Percentiles rank a stretch among this genome's conserved stretches.
Evolutionary conservation across 1,140 invertebrate genomes (phyloP).

Genomic region (Acromyrmex heyeri): DNA sequence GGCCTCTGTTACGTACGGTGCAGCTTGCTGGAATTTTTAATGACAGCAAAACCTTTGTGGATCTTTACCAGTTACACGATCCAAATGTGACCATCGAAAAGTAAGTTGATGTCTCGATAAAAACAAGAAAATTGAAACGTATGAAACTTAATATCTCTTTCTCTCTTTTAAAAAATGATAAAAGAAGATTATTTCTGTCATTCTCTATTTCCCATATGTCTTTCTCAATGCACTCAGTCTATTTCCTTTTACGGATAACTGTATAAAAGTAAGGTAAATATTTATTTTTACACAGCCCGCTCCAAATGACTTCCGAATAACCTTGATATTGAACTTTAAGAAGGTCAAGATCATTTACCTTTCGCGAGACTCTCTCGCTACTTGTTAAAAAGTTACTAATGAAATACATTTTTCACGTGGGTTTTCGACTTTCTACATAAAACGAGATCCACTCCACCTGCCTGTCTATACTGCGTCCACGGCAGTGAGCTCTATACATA

Average conservation of each 20-base stretch:
- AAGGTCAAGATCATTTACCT: too few relatives aligned
- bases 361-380: too few relatives aligned
- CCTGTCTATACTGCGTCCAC: too few relatives aligned
- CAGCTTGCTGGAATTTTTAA: slow-evolving; percentile 92
- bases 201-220: neutral
- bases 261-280: neutral
- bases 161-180: neutral
- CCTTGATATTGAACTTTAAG: too few relatives aligned
- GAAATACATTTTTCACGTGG: too few relatives aligned
- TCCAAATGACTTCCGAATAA: too few relatives aligned
- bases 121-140: neutral
- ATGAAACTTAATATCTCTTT: slow-evolving; percentile 1
- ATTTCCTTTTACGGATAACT: neutral
- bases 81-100: slow-evolving; percentile 89
- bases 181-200: neutral
- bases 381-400: neutral
- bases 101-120: slow-evolving; percentile 76
- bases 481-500: too few relatives aligned
- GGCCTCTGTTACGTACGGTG: slow-evolving; percentile 92
- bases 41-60: slow-evolving; percentile 97
- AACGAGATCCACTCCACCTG: too few relatives aligned
- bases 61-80: slow-evolving; percentile 92
- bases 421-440: too few relatives aligned
- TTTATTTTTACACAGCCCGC: too few relatives aligned
- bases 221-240: neutral